phyloP scores from a whole-genome alignment of 2,797 vertebrate genomes.

The Streptopelia turtur region DNA sequence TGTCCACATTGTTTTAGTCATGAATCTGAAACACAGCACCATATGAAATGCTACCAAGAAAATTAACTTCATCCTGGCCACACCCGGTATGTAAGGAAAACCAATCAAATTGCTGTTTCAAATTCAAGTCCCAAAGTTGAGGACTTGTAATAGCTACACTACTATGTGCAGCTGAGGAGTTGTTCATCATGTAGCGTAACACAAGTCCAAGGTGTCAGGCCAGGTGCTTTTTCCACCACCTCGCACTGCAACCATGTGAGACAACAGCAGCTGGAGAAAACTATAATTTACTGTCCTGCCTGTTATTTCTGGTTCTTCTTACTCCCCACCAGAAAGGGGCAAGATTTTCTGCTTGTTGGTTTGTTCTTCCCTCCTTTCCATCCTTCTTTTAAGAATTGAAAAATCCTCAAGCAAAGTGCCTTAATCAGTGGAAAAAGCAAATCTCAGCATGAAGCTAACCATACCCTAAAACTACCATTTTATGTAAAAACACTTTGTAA shows the following conservation, averaged over 20 bases:
- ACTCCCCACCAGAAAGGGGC: not conserved
- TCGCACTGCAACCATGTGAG: not conserved
- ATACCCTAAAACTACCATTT: not conserved
- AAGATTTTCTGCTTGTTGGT: not conserved
- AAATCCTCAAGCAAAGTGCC: not conserved
- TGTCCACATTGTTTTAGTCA: not conserved
- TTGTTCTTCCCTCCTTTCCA: not conserved
- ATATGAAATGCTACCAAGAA: not conserved
- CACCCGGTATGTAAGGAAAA: not conserved
- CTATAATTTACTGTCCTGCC: not conserved
- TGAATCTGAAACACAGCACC: not conserved
- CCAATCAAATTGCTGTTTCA: not conserved
- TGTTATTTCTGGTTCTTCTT: not conserved
- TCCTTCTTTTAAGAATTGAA: not conserved
- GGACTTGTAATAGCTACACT: too few relatives aligned
- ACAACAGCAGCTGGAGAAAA: not conserved
- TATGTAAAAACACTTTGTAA: not conserved
- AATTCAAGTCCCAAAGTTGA: not conserved
- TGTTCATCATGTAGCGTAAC: not conserved
- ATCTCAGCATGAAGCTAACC: not conserved
- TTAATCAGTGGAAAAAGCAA: not conserved
- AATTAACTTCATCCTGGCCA: not conserved
- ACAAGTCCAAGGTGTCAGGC: not conserved
- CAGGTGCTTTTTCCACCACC: not conserved
- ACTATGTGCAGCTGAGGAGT: not conserved